phyloP scores from a whole-genome alignment of 2,888 invertebrate genomes.

The Trileptium ribeirensis region DNA sequence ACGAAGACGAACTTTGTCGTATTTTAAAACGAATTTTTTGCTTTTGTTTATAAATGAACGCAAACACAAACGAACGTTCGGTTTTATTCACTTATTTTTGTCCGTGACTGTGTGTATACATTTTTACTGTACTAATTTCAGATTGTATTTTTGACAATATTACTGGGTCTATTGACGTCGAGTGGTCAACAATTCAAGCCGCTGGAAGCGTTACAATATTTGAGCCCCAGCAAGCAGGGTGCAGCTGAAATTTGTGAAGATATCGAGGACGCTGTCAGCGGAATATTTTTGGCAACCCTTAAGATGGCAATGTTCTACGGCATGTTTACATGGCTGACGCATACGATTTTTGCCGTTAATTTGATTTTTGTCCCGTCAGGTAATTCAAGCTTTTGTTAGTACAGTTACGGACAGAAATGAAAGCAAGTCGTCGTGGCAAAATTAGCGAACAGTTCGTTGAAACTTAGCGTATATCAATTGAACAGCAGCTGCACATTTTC shows the following conservation, averaged over 20 bases:
- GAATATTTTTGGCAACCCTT: constrained; percentile 87
- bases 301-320: constrained; percentile 94
- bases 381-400: constrained; percentile 51
- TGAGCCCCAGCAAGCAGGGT: constrained; percentile 47
- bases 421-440: no score
- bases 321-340: constrained; percentile 91
- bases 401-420: no score
- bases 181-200: constrained; percentile 80
- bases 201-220: constrained; percentile 73
- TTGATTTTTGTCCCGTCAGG: constrained; percentile 88
- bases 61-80: no score
- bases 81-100: no score
- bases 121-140: no score
- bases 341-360: constrained; percentile 80
- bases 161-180: constrained; percentile 83
- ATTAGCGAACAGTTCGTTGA: no score
- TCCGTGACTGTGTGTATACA: no score
- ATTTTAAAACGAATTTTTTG: no score
- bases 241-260: constrained; percentile 39
- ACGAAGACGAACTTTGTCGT: no score
- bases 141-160: constrained; percentile 87
- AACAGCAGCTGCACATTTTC: no score
- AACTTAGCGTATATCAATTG: no score
- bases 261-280: constrained; percentile 58
- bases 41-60: no score